Evolutionary conservation across 2,888 invertebrate genomes (phyloP), one percentile per base, ranked within the genome.

Genomic region (Xanthostigma xanthostigma): DNA sequence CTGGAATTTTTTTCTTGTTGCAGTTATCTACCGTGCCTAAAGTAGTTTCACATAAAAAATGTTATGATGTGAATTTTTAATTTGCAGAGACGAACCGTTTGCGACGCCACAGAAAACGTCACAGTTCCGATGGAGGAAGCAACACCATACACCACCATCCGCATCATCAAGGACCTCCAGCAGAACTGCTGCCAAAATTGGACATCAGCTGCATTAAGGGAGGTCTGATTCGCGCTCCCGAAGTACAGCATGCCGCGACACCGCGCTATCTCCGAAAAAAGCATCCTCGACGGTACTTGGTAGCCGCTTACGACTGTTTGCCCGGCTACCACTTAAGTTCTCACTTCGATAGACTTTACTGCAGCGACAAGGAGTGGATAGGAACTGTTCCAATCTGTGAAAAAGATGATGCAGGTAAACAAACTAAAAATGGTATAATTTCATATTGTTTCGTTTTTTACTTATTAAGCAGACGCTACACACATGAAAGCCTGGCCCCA

Each of bases 321-420:
- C 17, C 17, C 14, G 42, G 42, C 12, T 42, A 42, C 42, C 12
- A 9, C 27, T 10, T 42, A 12, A 42, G 17, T 8, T 17, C 27
- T 11, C 33, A 17, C 1, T 42, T 34, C 6, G 62, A 62, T 51
- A 55, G 62, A n/a, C 58, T 64, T 53, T 64, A 59, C 55, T 64
- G 63, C 56, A 59, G 59, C 35, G 48, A 57, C 42, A 58, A 59
- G 46, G 56, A 57, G 50, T 63, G 64, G 64, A 55, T 60, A 17
- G 64, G 64, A 2, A 56, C 58, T 11, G 57, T 57, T 40, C 63
- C 64, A 6, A 57, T 57, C 41, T 64, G 64, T 45, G 42, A 17
- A 27, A 33, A 10, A n/a, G 39, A 14, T 39, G 39, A 10, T 39
- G 2, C 8, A 39, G 39, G 39, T 39, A 39, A 14, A 14, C 8